Evolutionary conservation across 2,797 vertebrate species (phyloP).

Genomic region (Moxostoma hubbsi): DNA sequence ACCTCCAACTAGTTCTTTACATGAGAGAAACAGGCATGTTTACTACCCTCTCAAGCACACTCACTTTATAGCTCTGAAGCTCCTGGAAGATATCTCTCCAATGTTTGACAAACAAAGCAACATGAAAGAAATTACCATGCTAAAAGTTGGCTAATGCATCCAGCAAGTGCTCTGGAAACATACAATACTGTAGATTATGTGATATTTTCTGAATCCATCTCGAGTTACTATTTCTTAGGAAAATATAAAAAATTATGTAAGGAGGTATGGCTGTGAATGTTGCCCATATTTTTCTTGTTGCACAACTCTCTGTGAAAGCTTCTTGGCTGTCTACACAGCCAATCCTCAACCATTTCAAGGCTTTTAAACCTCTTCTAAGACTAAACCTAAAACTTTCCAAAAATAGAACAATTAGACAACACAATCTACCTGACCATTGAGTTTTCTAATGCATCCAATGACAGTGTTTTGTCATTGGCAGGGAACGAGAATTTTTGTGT

Average conservation of each 20-base stretch:
- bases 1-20: conserved; percentile 2
- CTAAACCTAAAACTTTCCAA: neutral
- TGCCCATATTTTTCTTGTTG: neutral
- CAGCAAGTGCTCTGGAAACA: too few relatives aligned
- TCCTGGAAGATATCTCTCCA: neutral
- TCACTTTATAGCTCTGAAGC: neutral
- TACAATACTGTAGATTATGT: too few relatives aligned
- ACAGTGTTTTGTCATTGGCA: neutral
- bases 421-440: neutral
- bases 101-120: conserved; percentile 27
- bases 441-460: neutral
- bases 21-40: conserved; percentile 21
- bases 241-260: neutral
- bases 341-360: neutral
- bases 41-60: conserved; percentile 1
- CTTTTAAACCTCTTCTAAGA: neutral
- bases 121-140: neutral
- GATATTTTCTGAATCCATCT: too few relatives aligned
- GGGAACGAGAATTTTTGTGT: too few relatives aligned
- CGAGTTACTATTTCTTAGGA: neutral
- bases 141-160: too few relatives aligned
- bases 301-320: neutral
- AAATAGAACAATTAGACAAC: neutral
- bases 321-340: neutral
- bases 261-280: neutral